Conservation (phyloP, 1,140 invertebrate species). For the Ceratina australensis region DNA sequence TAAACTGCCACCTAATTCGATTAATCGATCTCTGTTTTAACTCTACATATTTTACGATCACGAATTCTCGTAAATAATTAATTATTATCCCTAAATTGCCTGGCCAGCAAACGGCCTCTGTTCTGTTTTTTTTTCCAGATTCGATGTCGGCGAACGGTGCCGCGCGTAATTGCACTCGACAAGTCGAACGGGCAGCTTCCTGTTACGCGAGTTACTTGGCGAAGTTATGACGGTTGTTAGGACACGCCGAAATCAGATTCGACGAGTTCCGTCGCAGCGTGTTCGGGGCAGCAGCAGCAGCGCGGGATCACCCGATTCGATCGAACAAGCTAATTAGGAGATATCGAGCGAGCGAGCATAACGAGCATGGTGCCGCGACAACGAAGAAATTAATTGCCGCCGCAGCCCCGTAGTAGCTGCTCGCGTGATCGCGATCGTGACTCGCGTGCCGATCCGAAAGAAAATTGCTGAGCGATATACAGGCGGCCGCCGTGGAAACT, state of each 20-base stretch:
- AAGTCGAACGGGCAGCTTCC: too few relatives aligned
- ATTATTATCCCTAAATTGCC: too few relatives aligned
- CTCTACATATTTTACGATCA: too few relatives aligned
- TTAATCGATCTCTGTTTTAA: too few relatives aligned
- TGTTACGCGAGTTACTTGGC: not conserved
- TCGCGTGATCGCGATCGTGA: slow-evolving; percentile 8
- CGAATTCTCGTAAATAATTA: too few relatives aligned
- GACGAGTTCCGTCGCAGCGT: not conserved
- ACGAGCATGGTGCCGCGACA: slow-evolving; percentile 24
- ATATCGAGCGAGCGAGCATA: slow-evolving; percentile 45
- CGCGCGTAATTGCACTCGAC: too few relatives aligned
- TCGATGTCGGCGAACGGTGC: too few relatives aligned
- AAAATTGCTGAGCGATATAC: not conserved
- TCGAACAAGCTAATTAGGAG: slow-evolving; percentile 55
- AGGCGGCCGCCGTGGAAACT: not conserved
- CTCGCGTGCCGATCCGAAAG: not conserved
- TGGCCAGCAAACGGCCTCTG: too few relatives aligned
- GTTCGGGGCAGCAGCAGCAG: not conserved
- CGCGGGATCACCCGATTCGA: slow-evolving; percentile 10
- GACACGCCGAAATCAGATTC: slow-evolving; percentile 47
- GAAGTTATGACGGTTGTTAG: slow-evolving; percentile 56
- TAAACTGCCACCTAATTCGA: too few relatives aligned
- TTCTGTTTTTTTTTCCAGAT: too few relatives aligned
- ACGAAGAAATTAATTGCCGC: slow-evolving; percentile 58
- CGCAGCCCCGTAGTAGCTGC: not conserved